These are phyloP conservation scores for Mantis religiosa DNA, from an alignment of 2,888 invertebrate species.

Conservation along the genomic window DNA sequence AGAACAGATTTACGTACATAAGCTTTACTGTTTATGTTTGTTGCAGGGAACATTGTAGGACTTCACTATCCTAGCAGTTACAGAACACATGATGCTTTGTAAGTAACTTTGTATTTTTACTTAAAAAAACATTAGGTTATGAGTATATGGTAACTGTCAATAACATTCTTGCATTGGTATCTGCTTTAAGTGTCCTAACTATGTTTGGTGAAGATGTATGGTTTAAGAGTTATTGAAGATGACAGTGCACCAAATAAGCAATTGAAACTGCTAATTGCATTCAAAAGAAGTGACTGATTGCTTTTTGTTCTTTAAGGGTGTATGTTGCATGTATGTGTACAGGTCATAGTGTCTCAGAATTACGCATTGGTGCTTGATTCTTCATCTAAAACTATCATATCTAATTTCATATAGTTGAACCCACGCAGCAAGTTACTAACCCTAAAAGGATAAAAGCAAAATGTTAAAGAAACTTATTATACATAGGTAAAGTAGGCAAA, in stretches of 20 bases:
- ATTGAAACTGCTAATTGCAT: neutral
- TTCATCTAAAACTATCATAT: neutral
- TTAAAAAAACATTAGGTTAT: neutral
- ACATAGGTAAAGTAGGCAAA: too few relatives aligned
- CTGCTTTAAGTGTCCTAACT: neutral
- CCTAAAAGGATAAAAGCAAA: too few relatives aligned
- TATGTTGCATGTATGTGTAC: neutral
- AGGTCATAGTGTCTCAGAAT: neutral
- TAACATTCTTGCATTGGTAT: neutral
- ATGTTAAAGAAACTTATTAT: too few relatives aligned
- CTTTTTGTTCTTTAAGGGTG: neutral
- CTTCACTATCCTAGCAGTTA: slow-evolving; percentile 42
- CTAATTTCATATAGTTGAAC: neutral
- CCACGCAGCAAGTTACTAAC: neutral
- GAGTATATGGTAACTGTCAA: neutral
- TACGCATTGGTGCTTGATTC: neutral
- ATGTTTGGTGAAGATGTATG: neutral
- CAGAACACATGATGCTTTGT: slow-evolving; percentile 41
- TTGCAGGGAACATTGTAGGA: slow-evolving; percentile 36
- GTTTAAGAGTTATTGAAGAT: neutral
- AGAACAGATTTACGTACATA: too few relatives aligned
- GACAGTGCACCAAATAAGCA: too few relatives aligned
- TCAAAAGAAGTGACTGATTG: neutral
- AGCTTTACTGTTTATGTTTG: neutral
- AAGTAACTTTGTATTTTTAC: slow-evolving; percentile 33